Conservation (phyloP, 2,888 invertebrate genomes). For the Acholoe squamosa region DNA sequence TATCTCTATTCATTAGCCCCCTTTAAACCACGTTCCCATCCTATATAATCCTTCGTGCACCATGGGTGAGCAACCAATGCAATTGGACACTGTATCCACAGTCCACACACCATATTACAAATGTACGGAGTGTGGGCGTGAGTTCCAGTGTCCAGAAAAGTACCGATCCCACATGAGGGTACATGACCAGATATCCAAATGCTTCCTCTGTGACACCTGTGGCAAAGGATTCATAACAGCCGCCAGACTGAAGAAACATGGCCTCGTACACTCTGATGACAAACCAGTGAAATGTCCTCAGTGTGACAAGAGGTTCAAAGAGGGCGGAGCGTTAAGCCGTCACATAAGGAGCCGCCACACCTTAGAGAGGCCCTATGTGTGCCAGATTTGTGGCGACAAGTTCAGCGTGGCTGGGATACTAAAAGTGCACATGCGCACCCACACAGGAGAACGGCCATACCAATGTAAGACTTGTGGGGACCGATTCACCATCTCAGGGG, state of each 20-base stretch:
- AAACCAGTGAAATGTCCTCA: background rate
- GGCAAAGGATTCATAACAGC: slow-evolving; percentile 13
- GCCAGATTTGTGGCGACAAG: slow-evolving; percentile 20
- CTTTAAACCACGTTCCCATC: no score
- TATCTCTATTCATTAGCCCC: no score
- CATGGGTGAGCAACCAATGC: no score
- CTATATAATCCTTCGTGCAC: no score
- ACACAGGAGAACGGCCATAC: slow-evolving; percentile 8
- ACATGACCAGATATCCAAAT: background rate
- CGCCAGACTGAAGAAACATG: background rate
- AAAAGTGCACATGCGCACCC: slow-evolving; percentile 19
- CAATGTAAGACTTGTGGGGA: background rate
- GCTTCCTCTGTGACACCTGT: background rate
- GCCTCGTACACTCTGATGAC: background rate
- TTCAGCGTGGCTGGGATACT: slow-evolving; percentile 38
- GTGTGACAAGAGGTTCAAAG: slow-evolving; percentile 42
- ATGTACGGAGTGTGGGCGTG: background rate
- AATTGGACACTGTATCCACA: no score
- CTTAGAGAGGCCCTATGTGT: background rate
- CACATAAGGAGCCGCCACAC: slow-evolving; percentile 38
- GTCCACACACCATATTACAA: background rate
- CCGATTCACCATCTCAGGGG: background rate
- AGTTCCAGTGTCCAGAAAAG: background rate
- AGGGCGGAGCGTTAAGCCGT: background rate
- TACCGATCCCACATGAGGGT: background rate